Evolutionary conservation across 2,113 vertebrate species (phyloP), one percentile per base, ranked within the genome.

Genomic region (Syngnathus typhle): DNA sequence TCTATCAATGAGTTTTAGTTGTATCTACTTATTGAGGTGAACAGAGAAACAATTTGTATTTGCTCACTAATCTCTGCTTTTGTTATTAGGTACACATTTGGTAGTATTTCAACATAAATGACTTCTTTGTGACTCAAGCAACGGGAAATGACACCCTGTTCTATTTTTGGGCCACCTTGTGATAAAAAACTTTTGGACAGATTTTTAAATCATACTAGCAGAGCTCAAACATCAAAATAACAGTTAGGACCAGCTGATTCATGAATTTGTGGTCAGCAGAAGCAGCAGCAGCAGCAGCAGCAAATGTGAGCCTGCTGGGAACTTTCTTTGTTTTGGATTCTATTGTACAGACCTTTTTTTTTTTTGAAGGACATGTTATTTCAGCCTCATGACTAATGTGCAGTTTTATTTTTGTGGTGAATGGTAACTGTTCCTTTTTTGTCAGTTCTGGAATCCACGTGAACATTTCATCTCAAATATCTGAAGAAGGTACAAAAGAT

Each of bases 21-120:
- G 49, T 51, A 2, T 51, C 49, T n/a, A 9, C 16, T 51, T 19
- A 51, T 51, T 51, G 19, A 6, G n/a, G 49, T n/a, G 7, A 52
- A 21, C 2, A 21, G 49, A 52, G 5, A 43, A 62, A 27, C 16
- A 27, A 39, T 2, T 37, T 4, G 12, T 15, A 27, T 60, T 73
- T 61, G 51, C 67, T n/a, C 44, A 74, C 54, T 75, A 79, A 85
- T 71, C 78, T 43, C 73, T 58, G 32, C 63, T 76, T 76, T 60
- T 68, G 39, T 66, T 43, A 66, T 66, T 73, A 67, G 68, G 49
- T 52, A 51, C 36, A 47, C 43, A 73, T 73, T 61, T 64, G 51
- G 63, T 69, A 18, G 73, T 61, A 59, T 37, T 72, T 37, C 7
- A 70, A 66, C 36, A 52, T 44, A 58, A 37, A 73, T 56, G 66